phyloP scores from a whole-genome alignment of 2,797 vertebrate genomes.

The Propithecus perrieri region DNA sequence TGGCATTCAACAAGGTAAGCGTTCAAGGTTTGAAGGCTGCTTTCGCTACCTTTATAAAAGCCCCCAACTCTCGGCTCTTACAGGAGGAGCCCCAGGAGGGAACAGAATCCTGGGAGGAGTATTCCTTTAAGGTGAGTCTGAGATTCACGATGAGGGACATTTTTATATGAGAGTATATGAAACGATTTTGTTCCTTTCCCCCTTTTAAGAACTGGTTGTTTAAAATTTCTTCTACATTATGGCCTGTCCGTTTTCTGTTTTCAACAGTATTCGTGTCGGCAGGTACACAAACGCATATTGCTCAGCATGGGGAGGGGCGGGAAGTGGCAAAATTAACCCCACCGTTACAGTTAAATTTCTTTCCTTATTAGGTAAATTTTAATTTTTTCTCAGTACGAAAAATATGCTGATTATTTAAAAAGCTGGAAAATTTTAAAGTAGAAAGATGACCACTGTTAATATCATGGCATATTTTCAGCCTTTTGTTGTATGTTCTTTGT shows the following conservation, averaged over 20 bases:
- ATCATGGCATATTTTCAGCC: not conserved
- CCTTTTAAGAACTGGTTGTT: not conserved
- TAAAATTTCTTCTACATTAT: not conserved
- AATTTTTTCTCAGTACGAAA: conserved; percentile 7
- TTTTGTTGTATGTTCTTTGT: not conserved
- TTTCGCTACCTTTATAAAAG: not conserved
- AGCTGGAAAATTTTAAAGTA: not conserved
- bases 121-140: not conserved
- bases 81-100: not conserved
- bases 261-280: not conserved
- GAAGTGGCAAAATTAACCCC: not conserved
- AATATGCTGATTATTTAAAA: not conserved
- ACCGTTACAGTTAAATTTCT: not conserved
- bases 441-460: not conserved
- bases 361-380: not conserved
- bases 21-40: not conserved
- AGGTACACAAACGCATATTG: not conserved
- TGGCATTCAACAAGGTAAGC: not conserved
- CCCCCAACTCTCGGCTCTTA: not conserved
- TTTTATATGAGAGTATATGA: not conserved
- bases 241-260: not conserved
- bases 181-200: not conserved
- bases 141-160: not conserved
- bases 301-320: not conserved
- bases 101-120: not conserved